Evolutionary conservation across 2,113 vertebrate species (phyloP), one percentile per base, ranked within the genome.

Genomic region (Megaceryle torquata): DNA sequence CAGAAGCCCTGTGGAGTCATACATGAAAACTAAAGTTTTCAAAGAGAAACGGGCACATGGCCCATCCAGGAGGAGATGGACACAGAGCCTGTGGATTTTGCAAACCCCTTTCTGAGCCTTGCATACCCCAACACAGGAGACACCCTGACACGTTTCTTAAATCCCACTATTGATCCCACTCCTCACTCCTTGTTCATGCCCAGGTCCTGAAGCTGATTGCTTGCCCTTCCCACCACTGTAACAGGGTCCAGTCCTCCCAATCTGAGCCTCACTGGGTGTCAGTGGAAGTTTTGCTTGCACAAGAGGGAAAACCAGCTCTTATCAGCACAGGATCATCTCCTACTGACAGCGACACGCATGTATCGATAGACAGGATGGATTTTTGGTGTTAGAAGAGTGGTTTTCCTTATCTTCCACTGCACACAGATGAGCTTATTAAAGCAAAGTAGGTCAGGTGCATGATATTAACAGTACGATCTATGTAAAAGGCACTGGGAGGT

Each of bases 351-450:
- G 88, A 80, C 65, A 68, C 61, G 60, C 13, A 64, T 1, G 0
- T 85, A 65, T 53, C 19, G 10, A 89, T 29, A 60, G 83, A 14
- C 75, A 72, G 82, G 78, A 50, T 53, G 46, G 84, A 85, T 87
- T 96, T 96, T 74, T 0, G 2, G 18, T 83, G 88, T 89, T 88
- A 80, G 43, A 85, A 86, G 75, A 82, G 71, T 56, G 85, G 35
- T 51, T 96, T 93, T 96, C 41, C 85, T 94, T 96, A 93, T 95
- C 94, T 95, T 80, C 15, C 76, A 13, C 85, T 35, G 91, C 91
- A 90, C 93, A 86, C 78, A 91, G 94, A 95, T 35, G 82, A 95
- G 88, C 59, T 93, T 96, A 94, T 94, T 94, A 96, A 93, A 83
- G 79, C 68, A 85, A 95, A 94, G 79, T 89, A 80, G 91, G 96